Base-by-base conservation (phyloP, 2,888 invertebrate genomes). In the Iselma pallidipennis region DNA sequence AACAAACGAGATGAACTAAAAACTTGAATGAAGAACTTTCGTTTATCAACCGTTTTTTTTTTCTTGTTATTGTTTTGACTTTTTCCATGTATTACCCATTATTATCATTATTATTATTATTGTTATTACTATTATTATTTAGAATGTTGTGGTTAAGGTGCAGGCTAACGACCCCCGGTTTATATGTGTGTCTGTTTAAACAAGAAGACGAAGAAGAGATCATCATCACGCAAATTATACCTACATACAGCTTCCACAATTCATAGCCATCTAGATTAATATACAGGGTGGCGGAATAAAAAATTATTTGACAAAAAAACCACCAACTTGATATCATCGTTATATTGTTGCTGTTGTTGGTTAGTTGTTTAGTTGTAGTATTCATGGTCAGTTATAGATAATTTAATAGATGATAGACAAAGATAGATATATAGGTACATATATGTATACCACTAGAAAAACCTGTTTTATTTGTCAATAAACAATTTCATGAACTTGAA, bases 401-500 rank as follows among this genome's bases (percentile, higher is more conserved):
- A 45, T 45, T 23, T 21, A 45, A 45, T 45, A 45, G 45, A 21
- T 45, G 23, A 10, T 45, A 45, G 45, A 45, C 0, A 45, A 5
- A 21, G 45, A 45, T 45, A 45, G 21, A 45, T 21, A 45, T 3
- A 45, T 4, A 4, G 10, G 6, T 37, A 37, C 14, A 37, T 37
- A 54, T 57, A 54, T 49, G 49, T 33, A 56, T 56, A 26, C 48
- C 57, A 54, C 70, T 64, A 73, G 71, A 71, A 71, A 72, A 72
- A 74, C 73, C 73, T 69, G 73, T 74, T 72, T 66, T 16, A 37
- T 37, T 66, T 69, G 68, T 71, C 67, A 68, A 67, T 71, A 70
- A 72, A 73, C 72, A 69, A 72, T 65, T 50, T 63, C 65, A 64
- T 74, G 73, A 74, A 74, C 74, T 74, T 74, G 74, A 69, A 67